phyloP scores from a whole-genome alignment of 2,797 vertebrate species.

The Pygocentrus nattereri region DNA sequence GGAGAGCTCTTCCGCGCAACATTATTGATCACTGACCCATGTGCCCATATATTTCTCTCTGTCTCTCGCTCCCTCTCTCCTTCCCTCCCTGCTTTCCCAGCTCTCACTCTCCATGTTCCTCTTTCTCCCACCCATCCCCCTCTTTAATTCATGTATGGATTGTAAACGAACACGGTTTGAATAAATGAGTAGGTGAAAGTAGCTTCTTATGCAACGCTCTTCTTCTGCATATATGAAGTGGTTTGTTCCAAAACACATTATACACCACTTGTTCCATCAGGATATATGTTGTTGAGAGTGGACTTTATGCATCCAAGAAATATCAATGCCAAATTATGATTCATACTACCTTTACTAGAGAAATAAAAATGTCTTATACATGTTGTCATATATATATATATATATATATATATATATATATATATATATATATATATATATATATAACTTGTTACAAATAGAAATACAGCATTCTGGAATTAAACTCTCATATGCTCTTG shows the following conservation, averaged over 20 bases:
- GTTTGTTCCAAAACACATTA: too few relatives aligned
- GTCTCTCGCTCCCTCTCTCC: neutral
- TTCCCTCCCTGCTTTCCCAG: neutral
- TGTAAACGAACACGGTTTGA: slow-evolving; percentile 13
- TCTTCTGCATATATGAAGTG: neutral
- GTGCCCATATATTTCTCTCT: slow-evolving; percentile 14
- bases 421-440: too few relatives aligned
- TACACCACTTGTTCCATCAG: too few relatives aligned
- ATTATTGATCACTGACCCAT: slow-evolving; percentile 44
- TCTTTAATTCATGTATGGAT: slow-evolving; percentile 19
- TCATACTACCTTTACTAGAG: too few relatives aligned
- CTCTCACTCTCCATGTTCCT: neutral
- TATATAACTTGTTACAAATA: too few relatives aligned
- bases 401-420: too few relatives aligned
- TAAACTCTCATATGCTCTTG: neutral
- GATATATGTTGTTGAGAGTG: too few relatives aligned
- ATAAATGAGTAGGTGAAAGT: neutral
- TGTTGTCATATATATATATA: too few relatives aligned
- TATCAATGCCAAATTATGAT: too few relatives aligned
- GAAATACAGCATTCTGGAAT: too few relatives aligned
- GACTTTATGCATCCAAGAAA: too few relatives aligned
- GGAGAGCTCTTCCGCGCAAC: slow-evolving; percentile 31
- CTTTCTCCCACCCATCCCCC: neutral
- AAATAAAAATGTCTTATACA: too few relatives aligned
- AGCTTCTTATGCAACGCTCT: neutral